phyloP scores from a whole-genome alignment of 2,113 vertebrate species.

The Microtus pennsylvanicus region DNA sequence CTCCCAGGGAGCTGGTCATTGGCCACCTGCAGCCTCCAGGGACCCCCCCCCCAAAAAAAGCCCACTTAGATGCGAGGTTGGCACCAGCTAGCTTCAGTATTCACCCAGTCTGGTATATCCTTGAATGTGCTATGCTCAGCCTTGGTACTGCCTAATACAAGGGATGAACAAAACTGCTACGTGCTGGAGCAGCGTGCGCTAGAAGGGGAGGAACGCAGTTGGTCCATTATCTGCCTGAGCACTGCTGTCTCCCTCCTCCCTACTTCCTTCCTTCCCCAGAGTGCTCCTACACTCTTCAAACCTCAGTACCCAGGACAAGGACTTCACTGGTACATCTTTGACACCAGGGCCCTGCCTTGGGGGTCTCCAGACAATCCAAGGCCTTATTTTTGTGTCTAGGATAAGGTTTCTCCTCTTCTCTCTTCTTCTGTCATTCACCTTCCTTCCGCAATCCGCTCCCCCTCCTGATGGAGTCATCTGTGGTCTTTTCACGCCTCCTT shows the following conservation, averaged over 20 bases:
- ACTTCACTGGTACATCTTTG: not conserved
- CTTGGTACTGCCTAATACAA: not conserved
- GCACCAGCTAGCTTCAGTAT: not conserved
- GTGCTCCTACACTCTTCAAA: not conserved
- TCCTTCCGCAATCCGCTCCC: not conserved
- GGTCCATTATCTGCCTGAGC: not conserved
- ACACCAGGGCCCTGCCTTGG: not conserved
- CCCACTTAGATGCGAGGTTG: not conserved
- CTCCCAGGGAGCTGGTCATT: conserved; percentile 29
- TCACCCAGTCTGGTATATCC: not conserved
- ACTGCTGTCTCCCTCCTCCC: not conserved
- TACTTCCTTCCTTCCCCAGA: not conserved
- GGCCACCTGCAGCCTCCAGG: conserved; percentile 71
- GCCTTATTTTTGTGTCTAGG: not conserved
- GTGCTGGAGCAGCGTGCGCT: not conserved
- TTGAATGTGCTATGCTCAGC: not conserved
- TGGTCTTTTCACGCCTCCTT: not conserved
- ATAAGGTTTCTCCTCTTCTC: not conserved
- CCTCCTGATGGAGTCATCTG: not conserved
- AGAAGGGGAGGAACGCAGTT: not conserved
- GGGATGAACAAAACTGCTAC: not conserved
- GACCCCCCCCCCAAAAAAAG: not conserved
- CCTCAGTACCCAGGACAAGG: not conserved
- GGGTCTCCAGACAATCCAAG: not conserved
- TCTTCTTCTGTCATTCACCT: not conserved